A percentile compares a stretch with the other conserved stretches of the same genome.
phyloP scores from a whole-genome alignment of 1,140 invertebrate species.

The Hylyphantes graminicola region DNA sequence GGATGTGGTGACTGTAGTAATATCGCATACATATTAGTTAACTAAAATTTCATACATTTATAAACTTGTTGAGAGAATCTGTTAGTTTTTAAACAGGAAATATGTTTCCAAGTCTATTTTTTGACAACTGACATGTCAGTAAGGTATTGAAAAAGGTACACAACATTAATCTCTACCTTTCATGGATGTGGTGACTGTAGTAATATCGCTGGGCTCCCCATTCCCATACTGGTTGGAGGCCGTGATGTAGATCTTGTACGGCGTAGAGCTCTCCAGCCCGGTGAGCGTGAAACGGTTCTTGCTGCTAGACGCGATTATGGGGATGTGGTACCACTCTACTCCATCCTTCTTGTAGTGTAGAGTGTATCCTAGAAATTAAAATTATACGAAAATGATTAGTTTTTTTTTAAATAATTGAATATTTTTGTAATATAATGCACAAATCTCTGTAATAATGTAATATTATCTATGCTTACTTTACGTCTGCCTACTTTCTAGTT shows the following conservation, averaged over 20 bases:
- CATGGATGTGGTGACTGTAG: conserved; percentile 57
- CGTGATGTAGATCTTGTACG: conserved; percentile 62
- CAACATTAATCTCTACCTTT: conserved; percentile 22
- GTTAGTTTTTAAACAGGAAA: not conserved
- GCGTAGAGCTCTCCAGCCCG: conserved; percentile 59
- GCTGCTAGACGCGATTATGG: conserved; percentile 50
- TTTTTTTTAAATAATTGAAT: conserved; percentile 2
- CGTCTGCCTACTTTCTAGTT: no score
- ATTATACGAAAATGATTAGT: not conserved
- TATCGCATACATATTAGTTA: conserved; percentile 37
- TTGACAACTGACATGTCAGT: no score
- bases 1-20: conserved; percentile 57
- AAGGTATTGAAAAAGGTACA: no score
- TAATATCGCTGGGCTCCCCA: conserved; percentile 63
- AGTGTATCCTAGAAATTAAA: conserved; percentile 32
- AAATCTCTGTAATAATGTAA: no score
- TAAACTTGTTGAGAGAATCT: no score
- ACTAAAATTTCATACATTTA: no score
- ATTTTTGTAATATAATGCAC: no score
- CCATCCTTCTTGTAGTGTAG: conserved; percentile 60
- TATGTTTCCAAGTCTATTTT: not conserved
- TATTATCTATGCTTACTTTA: no score
- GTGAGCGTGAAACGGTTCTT: conserved; percentile 57
- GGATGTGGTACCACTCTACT: conserved; percentile 57
- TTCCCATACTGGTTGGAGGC: conserved; percentile 63